phyloP scores from a whole-genome alignment of 1,140 invertebrate genomes.

The Sarcophaga peregrina region DNA sequence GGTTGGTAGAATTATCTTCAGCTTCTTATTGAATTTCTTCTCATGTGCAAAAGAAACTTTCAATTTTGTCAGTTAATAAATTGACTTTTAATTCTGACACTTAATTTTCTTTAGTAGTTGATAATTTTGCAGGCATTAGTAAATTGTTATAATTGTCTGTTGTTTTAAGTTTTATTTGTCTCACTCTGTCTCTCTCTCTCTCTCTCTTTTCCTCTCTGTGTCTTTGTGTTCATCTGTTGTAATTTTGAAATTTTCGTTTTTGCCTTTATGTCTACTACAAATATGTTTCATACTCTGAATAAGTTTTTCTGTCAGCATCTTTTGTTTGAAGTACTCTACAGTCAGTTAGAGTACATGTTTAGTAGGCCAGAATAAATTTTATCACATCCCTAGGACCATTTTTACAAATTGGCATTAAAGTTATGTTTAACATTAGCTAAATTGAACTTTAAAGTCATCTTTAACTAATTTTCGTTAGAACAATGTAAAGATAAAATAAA shows the following conservation, averaged over 20 bases:
- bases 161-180: too few species aligned
- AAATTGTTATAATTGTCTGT: background rate
- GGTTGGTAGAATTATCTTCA: background rate
- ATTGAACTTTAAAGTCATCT: too few species aligned
- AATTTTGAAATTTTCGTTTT: background rate
- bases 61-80: slow-evolving; percentile 42
- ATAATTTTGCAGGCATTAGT: slow-evolving; percentile 20
- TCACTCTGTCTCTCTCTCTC: background rate
- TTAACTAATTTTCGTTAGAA: too few species aligned
- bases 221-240: background rate
- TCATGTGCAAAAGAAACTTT: slow-evolving; percentile 5
- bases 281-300: background rate
- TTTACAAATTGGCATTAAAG: too few species aligned
- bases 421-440: too few species aligned
- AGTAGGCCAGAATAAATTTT: background rate
- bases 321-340: background rate
- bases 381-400: background rate
- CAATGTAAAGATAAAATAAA: too few species aligned
- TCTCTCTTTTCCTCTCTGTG: background rate
- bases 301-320: background rate
- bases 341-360: background rate
- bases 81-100: slow-evolving; percentile 38
- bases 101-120: slow-evolving; percentile 36
- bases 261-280: background rate
- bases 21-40: background rate